Conservation (phyloP, 2,113 vertebrate species). For the Telmatochromis sp. region DNA sequence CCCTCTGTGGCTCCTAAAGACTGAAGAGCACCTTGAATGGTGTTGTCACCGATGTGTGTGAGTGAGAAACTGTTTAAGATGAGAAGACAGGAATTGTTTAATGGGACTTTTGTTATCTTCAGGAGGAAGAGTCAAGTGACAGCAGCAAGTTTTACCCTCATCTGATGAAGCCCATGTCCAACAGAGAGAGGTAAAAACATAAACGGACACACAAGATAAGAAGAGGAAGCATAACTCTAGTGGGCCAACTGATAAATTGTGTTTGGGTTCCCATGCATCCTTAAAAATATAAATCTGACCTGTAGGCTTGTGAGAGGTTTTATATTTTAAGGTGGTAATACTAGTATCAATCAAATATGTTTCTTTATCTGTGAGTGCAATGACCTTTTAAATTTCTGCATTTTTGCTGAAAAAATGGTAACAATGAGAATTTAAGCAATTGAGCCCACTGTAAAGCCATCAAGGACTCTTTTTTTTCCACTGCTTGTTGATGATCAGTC, state of each 20-base stretch:
- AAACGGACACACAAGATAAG: neutral
- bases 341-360: neutral
- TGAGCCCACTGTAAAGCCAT: neutral
- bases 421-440: neutral
- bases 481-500: neutral
- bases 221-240: neutral
- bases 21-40: neutral
- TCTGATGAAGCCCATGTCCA: constrained; percentile 99
- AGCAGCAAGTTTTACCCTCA: constrained; percentile 80
- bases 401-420: neutral
- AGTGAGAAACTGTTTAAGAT: neutral
- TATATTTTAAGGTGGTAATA: neutral
- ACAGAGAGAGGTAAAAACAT: constrained; percentile 84
- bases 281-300: neutral
- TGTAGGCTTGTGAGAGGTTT: neutral
- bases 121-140: constrained; percentile 82
- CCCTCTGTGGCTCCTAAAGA: neutral
- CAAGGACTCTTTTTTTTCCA: neutral
- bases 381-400: neutral
- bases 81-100: neutral
- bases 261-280: neutral
- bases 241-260: neutral
- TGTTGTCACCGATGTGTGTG: neutral
- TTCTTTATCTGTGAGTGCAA: neutral
- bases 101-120: neutral